These are phyloP conservation scores for Typhlomys cinereus DNA, from an alignment of 2,113 vertebrate genomes.

Conservation along the genomic window DNA sequence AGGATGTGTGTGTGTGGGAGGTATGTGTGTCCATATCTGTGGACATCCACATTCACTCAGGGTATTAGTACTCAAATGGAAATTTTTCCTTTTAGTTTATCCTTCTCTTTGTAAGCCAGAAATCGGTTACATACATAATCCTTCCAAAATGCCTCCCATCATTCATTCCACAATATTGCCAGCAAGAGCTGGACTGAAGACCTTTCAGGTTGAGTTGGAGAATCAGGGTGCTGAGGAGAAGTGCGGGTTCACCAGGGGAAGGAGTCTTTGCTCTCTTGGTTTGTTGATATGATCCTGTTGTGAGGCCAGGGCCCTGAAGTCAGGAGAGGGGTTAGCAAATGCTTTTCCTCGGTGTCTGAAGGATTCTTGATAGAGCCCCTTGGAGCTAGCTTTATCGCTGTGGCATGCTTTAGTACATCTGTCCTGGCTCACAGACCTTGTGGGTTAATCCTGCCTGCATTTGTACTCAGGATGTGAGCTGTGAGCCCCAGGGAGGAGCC, in stretches of 20 bases:
- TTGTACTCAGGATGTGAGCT: slow-evolving; percentile 81
- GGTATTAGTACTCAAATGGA: not conserved
- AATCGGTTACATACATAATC: not conserved
- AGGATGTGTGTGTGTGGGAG: not conserved
- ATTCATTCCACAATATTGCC: slow-evolving; percentile 14
- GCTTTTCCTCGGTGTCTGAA: slow-evolving; percentile 78
- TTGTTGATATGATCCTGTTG: slow-evolving; percentile 49
- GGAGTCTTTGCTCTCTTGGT: not conserved
- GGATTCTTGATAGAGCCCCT: slow-evolving; percentile 82
- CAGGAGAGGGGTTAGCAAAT: slow-evolving; percentile 79
- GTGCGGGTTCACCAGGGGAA: not conserved
- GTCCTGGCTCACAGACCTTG: slow-evolving; percentile 91
- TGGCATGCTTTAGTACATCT: slow-evolving; percentile 92
- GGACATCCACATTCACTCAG: not conserved
- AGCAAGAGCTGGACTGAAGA: not conserved
- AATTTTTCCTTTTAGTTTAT: not conserved
- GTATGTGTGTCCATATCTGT: not conserved
- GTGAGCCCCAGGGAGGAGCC: not conserved
- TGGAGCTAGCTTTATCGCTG: slow-evolving; percentile 89
- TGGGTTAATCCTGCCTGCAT: slow-evolving; percentile 88
- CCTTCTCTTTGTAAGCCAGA: slow-evolving; percentile 34
- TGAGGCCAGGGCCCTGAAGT: slow-evolving; percentile 60
- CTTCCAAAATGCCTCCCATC: not conserved
- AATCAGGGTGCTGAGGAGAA: not conserved
- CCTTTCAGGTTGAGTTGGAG: not conserved